Evolutionary conservation across 2,888 invertebrate species (phyloP).

Genomic region (Agrotis ipsilon): DNA sequence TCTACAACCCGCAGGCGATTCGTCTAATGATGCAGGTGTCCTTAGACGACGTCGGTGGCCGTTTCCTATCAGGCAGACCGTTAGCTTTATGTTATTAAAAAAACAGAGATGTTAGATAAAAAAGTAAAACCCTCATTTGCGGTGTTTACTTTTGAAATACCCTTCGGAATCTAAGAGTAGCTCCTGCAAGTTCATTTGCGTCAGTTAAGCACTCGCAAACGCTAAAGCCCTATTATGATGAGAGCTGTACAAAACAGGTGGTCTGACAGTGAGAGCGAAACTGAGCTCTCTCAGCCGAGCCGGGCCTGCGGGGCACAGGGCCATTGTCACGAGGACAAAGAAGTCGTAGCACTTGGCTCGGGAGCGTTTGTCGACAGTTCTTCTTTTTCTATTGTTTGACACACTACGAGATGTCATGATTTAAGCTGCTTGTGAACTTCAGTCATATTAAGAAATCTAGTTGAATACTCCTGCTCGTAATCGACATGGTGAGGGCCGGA

Average conservation of each 20-base stretch:
- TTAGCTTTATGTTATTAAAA: not conserved
- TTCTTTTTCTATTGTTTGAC: conserved; percentile 29
- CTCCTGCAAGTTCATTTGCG: conserved; percentile 3
- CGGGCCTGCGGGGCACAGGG: not conserved
- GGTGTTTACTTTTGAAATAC: not conserved
- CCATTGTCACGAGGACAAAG: conserved; percentile 29
- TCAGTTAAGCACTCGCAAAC: conserved; percentile 2
- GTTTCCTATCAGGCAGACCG: too few species aligned
- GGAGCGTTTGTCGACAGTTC: conserved; percentile 26
- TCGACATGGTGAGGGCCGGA: too few species aligned
- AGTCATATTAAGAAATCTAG: too few species aligned
- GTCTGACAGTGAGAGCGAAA: conserved; percentile 5
- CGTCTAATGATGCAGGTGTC: too few species aligned
- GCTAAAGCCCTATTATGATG: conserved; percentile 14
- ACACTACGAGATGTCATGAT: conserved; percentile 22
- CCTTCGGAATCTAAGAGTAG: too few species aligned
- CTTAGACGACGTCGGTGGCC: too few species aligned
- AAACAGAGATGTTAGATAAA: too few species aligned
- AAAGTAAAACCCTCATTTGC: not conserved
- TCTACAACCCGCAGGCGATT: too few species aligned
- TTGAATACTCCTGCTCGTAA: not conserved
- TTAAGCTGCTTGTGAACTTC: conserved; percentile 7
- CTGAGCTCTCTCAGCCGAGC: conserved; percentile 12
- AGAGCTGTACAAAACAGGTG: conserved; percentile 7
- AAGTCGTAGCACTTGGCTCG: conserved; percentile 5